Conservation (phyloP, 2,113 vertebrate species). For the Peromyscus californicus region DNA sequence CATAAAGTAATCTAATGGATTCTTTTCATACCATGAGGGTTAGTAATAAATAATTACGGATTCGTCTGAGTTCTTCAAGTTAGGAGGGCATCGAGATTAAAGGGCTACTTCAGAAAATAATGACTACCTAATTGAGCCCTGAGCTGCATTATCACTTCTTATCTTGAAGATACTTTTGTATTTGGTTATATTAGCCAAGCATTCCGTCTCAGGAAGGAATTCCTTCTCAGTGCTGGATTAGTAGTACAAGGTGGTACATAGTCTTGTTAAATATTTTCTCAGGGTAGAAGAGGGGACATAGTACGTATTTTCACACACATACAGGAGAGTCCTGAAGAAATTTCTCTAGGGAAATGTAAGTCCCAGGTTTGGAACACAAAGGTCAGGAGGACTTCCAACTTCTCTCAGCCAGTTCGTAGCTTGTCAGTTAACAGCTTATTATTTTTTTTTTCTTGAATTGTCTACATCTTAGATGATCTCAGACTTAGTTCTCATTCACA, state of each 20-base stretch:
- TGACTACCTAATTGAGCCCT: neutral
- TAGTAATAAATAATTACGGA: conserved; percentile 12
- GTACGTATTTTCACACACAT: neutral
- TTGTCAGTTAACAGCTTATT: neutral
- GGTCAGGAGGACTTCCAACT: too few relatives aligned
- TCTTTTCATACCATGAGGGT: neutral
- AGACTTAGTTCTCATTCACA: neutral
- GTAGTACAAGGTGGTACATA: neutral
- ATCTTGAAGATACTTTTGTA: neutral
- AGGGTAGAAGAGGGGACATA: neutral
- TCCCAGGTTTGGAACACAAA: neutral
- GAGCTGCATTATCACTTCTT: neutral
- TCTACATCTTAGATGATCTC: neutral
- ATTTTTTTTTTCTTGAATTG: neutral
- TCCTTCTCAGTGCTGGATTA: neutral
- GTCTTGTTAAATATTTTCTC: neutral
- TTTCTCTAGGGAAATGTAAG: neutral
- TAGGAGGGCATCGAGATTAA: neutral
- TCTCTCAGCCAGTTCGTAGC: neutral
- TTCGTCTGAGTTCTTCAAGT: neutral
- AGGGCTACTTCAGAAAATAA: neutral
- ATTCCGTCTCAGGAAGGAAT: neutral
- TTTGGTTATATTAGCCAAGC: neutral
- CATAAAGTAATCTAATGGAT: neutral
- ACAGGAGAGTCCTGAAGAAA: neutral